Conservation (phyloP, 2,888 invertebrate genomes). For the Eulithis prunata region DNA sequence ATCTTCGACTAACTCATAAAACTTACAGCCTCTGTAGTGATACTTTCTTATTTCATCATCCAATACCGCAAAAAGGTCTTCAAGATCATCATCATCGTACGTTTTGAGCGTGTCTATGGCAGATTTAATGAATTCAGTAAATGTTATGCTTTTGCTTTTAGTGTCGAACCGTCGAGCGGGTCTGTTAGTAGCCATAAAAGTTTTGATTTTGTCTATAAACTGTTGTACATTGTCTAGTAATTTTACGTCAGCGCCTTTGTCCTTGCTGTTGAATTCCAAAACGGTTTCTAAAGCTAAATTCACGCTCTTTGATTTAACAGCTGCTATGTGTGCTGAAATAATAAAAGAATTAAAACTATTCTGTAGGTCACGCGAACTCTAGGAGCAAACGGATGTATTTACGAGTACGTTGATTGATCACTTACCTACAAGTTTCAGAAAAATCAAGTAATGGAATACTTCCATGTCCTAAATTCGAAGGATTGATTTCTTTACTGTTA, state of each 20-base stretch:
- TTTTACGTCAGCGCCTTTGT: conserved; percentile 47
- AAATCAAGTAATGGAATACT: conserved; percentile 2
- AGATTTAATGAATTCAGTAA: conserved; percentile 58
- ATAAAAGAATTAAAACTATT: conserved; percentile 16
- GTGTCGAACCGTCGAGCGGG: conserved; percentile 14
- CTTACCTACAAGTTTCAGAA: conserved; percentile 18
- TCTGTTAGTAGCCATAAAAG: conserved; percentile 31
- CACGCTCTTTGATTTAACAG: conserved; percentile 49
- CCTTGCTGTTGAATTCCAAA: conserved; percentile 55
- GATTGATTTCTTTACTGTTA: not conserved
- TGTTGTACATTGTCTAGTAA: conserved; percentile 53
- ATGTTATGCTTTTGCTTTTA: conserved; percentile 28
- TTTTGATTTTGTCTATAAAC: conserved; percentile 52
- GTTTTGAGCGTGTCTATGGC: conserved; percentile 43
- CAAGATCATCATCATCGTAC: conserved; percentile 54
- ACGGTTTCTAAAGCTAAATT: conserved; percentile 64
- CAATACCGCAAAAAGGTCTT: conserved; percentile 46
- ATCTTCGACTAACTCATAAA: conserved; percentile 50
- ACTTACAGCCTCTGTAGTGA: conserved; percentile 51
- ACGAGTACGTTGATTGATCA: not conserved
- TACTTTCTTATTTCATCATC: conserved; percentile 54
- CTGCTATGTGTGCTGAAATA: conserved; percentile 35
- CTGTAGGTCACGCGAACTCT: not conserved
- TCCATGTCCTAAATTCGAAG: conserved; percentile 1
- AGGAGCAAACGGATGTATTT: not conserved